phyloP scores from a whole-genome alignment of 2,797 vertebrate species.

The Cynopterus sphinx region DNA sequence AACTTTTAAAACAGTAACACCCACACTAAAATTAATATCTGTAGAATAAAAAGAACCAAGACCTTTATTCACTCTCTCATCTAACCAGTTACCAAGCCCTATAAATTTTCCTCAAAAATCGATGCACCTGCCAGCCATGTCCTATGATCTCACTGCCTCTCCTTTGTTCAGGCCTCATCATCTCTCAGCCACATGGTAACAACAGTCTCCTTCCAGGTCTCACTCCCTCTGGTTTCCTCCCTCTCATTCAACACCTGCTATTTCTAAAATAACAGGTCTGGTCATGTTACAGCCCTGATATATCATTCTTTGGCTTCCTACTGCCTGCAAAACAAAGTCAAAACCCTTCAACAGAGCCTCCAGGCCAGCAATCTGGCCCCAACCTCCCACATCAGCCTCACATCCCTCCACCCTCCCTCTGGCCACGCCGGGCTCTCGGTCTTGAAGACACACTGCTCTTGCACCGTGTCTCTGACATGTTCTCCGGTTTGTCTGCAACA shows the following conservation, averaged over 20 bases:
- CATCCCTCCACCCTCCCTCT: not conserved
- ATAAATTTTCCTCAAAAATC: not conserved
- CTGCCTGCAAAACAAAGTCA: not conserved
- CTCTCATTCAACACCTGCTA: not conserved
- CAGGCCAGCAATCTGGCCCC: not conserved
- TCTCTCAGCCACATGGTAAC: not conserved
- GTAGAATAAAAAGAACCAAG: slow-evolving; percentile 18
- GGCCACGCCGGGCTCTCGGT: not conserved
- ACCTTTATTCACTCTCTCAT: not conserved
- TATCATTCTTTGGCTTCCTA: not conserved
- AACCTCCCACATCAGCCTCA: not conserved
- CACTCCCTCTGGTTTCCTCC: not conserved
- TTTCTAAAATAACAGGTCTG: not conserved
- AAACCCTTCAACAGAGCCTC: not conserved
- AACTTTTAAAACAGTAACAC: not conserved
- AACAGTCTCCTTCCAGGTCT: not conserved
- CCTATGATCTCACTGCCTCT: not conserved
- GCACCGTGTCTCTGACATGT: not conserved
- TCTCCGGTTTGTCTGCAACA: not conserved
- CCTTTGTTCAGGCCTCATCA: not conserved
- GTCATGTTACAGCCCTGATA: not conserved
- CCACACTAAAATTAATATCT: not conserved
- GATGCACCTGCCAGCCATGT: too few species aligned
- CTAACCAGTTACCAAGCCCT: not conserved
- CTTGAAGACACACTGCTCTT: not conserved